Base-by-base conservation (phyloP, 2,888 invertebrate species). In the Steinernema hermaphroditum region DNA sequence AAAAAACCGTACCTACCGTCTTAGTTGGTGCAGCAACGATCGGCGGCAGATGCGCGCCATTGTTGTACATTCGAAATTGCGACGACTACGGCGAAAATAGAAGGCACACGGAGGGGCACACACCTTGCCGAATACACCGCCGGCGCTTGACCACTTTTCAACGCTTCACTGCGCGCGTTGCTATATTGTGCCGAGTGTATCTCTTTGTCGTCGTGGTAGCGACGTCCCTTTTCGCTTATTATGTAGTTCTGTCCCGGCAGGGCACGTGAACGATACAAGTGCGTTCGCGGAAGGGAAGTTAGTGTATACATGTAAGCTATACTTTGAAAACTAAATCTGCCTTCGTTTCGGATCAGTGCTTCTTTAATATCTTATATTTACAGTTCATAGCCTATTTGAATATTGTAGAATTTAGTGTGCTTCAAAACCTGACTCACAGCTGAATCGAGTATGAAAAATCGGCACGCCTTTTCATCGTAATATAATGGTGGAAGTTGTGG, bases 101-200 rank as follows among this genome's bases (percentile, higher is more conserved):
- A 46, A 46, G 46, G n/a, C n/a, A 46, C 46, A 19, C 16, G 46
- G n/a, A n/a, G n/a, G n/a, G n/a, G n/a, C n/a, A n/a, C 22, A 46
- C 46, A 46, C n/a, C n/a, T 46, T 46, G 46, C 22, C n/a, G 37
- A 37, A 37, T 37, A 37, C 22, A 50, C 22, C 50, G 24, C 19
- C 50, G 50, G 22, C 19, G 62, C 22, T 62, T 62, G 62, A 62
- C 62, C 29, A 29, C 62, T 62, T 62, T 29, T 1, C 16, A 29
- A 62, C 62, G 62, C 62, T 62, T 62, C 62, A 62, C 16, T 62
- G 62, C 62, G 29, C 62, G 29, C 62, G 62, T 62, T 62, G 62
- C 62, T 32, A 62, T 29, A 62, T 62, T 62, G 37, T 37, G 37
- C 32, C 27, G 19, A 62, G 29, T 62, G 62, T 29, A 62, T 62